A percentile compares a stretch with the other conserved stretches of the same genome.
These are phyloP conservation scores for Scolopax rusticola DNA, from an alignment of 2,797 vertebrate species.

Conservation along the genomic window DNA sequence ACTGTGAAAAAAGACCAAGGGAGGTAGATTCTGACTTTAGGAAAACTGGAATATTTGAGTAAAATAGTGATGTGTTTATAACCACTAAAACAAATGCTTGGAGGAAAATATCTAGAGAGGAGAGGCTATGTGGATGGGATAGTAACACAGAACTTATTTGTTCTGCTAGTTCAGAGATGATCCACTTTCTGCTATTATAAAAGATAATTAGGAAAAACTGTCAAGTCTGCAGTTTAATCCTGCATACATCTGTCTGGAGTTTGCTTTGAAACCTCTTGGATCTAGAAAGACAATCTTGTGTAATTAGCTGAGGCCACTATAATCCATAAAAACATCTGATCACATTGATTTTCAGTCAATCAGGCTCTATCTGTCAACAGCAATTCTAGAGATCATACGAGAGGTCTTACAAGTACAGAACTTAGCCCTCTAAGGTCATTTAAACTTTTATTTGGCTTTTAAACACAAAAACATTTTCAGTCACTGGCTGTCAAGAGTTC, in stretches of 20 bases:
- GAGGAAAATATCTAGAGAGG: not conserved
- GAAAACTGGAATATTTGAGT: not conserved
- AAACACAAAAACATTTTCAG: constrained; percentile 55
- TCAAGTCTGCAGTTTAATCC: constrained; percentile 79
- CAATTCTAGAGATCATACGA: constrained; percentile 61
- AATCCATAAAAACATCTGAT: constrained; percentile 84
- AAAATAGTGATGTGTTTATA: not conserved
- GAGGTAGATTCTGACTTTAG: not conserved
- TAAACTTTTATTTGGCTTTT: constrained; percentile 68
- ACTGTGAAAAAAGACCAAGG: not conserved
- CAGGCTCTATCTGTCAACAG: constrained; percentile 77
- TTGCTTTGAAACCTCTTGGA: constrained; percentile 76
- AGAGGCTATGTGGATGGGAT: not conserved
- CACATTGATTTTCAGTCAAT: constrained; percentile 83
- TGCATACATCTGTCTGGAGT: constrained; percentile 75
- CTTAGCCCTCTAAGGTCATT: constrained; percentile 74
- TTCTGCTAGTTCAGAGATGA: constrained; percentile 62
- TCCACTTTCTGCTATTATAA: constrained; percentile 65
- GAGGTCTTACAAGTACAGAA: constrained; percentile 59
- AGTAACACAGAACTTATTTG: constrained; percentile 43
- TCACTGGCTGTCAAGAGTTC: not conserved
- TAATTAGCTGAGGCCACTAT: constrained; percentile 80
- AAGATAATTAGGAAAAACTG: constrained; percentile 80
- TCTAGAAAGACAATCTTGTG: constrained; percentile 81
- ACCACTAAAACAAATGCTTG: not conserved